phyloP scores from a whole-genome alignment of 2,888 invertebrate genomes.

The Noctua janthe region DNA sequence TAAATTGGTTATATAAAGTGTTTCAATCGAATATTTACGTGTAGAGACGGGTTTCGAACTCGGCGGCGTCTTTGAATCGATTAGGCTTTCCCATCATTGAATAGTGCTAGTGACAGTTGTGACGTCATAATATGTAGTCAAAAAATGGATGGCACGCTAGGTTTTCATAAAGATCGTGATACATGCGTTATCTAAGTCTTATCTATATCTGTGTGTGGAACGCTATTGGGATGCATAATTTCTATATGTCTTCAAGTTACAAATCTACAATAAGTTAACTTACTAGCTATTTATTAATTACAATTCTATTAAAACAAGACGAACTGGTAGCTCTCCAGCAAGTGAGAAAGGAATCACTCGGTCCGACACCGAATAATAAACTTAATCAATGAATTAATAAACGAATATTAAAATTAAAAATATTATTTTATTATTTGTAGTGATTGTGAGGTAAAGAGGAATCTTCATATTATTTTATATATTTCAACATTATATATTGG shows the following conservation, averaged over 20 bases:
- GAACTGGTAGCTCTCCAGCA: conserved; percentile 35
- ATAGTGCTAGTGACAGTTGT: too few relatives aligned
- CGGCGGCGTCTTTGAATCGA: too few relatives aligned
- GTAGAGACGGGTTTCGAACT: too few relatives aligned
- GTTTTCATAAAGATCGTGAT: too few relatives aligned
- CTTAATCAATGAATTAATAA: conserved; percentile 45
- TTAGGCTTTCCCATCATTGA: too few relatives aligned
- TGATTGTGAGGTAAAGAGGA: conserved; percentile 20
- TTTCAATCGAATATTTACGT: too few relatives aligned
- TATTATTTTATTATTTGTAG: conserved; percentile 48
- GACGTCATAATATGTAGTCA: too few relatives aligned
- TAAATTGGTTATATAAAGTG: too few relatives aligned
- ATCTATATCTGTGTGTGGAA: background rate
- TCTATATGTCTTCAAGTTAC: conserved; percentile 26
- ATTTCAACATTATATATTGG: conserved; percentile 57
- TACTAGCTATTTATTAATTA: conserved; percentile 42
- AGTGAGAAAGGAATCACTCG: conserved; percentile 12
- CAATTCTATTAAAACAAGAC: conserved; percentile 13
- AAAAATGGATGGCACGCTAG: too few relatives aligned
- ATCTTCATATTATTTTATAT: conserved; percentile 22
- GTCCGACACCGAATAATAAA: conserved; percentile 16
- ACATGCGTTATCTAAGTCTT: too few relatives aligned
- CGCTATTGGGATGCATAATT: conserved; percentile 18
- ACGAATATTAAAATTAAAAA: conserved; percentile 33
- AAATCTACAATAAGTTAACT: conserved; percentile 19